Conservation (phyloP, 2,797 vertebrate species). For the Petrocephalus schoutedeni region DNA sequence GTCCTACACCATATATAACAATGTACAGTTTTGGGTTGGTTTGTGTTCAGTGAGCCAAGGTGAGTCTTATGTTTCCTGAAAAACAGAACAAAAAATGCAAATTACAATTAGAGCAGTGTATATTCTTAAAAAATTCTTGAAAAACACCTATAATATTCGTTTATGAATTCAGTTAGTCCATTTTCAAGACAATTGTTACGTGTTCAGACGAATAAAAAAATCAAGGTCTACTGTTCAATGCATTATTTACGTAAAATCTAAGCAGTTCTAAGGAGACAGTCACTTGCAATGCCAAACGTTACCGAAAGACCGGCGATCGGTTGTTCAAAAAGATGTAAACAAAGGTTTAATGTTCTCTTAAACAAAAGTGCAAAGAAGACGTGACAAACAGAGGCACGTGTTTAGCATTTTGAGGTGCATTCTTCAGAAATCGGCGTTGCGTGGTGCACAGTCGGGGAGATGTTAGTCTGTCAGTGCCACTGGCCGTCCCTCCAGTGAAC, state of each 20-base stretch:
- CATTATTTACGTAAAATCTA: background rate
- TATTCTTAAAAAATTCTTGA: background rate
- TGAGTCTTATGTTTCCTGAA: slow-evolving; percentile 12
- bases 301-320: background rate
- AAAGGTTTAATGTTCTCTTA: background rate
- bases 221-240: background rate
- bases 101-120: background rate
- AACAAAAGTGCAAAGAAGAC: background rate
- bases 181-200: background rate
- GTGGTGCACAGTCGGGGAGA: background rate
- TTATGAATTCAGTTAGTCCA: background rate
- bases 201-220: background rate
- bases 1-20: background rate
- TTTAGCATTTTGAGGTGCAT: background rate
- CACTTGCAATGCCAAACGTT: background rate
- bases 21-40: background rate
- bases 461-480: background rate
- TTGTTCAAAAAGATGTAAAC: background rate
- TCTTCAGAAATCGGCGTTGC: background rate
- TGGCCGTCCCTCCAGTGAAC: background rate
- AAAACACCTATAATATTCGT: background rate
- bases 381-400: background rate
- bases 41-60: background rate
- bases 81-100: background rate
- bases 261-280: background rate